Base-by-base conservation (phyloP, 2,797 vertebrate genomes). In the Apodemus agrarius region DNA sequence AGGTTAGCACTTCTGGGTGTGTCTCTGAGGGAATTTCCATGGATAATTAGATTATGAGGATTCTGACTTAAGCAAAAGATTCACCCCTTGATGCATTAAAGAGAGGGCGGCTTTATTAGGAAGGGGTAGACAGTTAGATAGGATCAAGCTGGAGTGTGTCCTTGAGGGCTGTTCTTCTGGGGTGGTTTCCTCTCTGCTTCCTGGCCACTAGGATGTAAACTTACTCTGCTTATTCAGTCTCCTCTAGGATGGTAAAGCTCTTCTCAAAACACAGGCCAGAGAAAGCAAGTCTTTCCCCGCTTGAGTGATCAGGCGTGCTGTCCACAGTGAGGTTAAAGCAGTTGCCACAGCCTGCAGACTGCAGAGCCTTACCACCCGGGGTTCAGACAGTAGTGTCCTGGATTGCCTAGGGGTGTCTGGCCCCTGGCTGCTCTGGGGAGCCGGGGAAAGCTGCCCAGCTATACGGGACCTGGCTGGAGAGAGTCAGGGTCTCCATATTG, bases 271-370 rank as follows among this genome's bases (percentile, higher is more conserved):
- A 52, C 6, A 10, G 46, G 22, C 14, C 59, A n/a, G 46, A 49
- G 17, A 22, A 67, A 67, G 22, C 11, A 52, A 65, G 24, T 12
- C 31, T 59, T 78, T 63, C 34, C 59, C 3, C 34, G 5, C 10
- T 7, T 1, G 37, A 29, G 57, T 65, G 6, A 16, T n/a, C 29
- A 3, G 22, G 40, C 1, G 0, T 37, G 10, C 3, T 14, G 24
- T 37, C 24, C 75, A 37, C 24, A 7, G 3, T 31, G 34, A 7
- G n/a, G 22, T 59, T 29, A 29, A 65, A 3, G 3, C 4, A 4
- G 22, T 78, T 67, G 16, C 29, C 34, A n/a, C 4, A 11, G 29
- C 89, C 46, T 37, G 43, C 76, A 80, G 69, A 29, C 17, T 9
- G 8, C 0, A 10, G 29, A 52, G 43, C 21, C 24, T 57, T 54